Base-by-base conservation (phyloP, 2,888 invertebrate species). In the Drepana falcataria region DNA sequence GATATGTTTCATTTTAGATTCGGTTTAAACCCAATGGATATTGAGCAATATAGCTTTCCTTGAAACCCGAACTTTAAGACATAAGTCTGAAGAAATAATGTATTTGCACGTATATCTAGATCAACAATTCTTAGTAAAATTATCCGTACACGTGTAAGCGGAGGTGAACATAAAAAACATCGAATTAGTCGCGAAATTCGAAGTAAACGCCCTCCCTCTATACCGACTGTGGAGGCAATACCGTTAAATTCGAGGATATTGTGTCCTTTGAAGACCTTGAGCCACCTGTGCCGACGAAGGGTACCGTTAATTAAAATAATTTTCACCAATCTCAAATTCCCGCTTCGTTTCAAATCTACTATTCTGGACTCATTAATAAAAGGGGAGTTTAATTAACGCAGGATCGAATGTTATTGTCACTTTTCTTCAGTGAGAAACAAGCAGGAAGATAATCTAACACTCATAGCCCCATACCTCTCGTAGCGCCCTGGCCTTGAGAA, bases 251-350 rank as follows among this genome's bases (percentile, higher is more conserved):
- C 64, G 54, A 59, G 54, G 59, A 58, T 52, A 48, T 55, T 49
- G 48, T 47, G 48, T 56, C 48, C 53, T 61, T 65, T 61, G 59
- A 61, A 64, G 60, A 63, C 63, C 56, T 62, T 59, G 63, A 61
- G 54, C 62, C 66, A 68, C 67, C 66, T 66, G 68, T 53, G 58
- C 59, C 59, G 52, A 37, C 37, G 54, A 56, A 48, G 54, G 53
- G 52, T 47, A 48, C 56, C 51, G 56, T 64, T 66, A 66, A 70
- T 70, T 68, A 64, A 66, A 67, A 66, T 67, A 68, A 67, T 64
- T 61, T 58, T 53, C 54, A 59, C 55, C 56, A 63, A 64, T 63
- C 60, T 57, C 51, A 54, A 57, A 59, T 57, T 54, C 52, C 52
- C 55, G 35, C 6, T 52, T 35, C 44, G 35, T 52, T 47, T 37